Base-by-base conservation (phyloP, 2,113 vertebrate genomes). In the Barnardius zonarius region DNA sequence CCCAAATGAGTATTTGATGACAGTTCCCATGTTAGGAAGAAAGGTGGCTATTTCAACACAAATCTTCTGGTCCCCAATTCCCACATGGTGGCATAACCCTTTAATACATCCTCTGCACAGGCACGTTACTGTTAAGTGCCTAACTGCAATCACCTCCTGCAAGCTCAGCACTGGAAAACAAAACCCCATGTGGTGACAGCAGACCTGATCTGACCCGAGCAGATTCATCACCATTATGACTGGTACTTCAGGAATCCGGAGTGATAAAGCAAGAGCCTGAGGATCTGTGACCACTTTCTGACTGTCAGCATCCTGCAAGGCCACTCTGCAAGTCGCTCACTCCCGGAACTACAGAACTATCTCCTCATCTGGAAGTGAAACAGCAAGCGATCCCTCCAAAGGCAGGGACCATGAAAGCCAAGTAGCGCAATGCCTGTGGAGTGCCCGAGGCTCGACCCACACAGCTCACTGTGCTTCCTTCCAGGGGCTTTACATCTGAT, bases 31-130 rank as follows among this genome's bases (percentile, higher is more conserved):
- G 17, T 14, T 1, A 41, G 59, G 61, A 91, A 41, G 46, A 54
- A 39, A 25, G n/a, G 18, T n/a, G 18, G 15, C 2, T 78, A 30
- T 39, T 75, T 49, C 16, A 24, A 49, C 7, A 0, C 25, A 11
- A 16, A 37, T 24, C 68, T 51, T 30, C 3, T 0, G 0, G 59
- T 31, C 2, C 31, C 52, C 5, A 18, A 33, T 55, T 43, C 52
- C 76, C 76, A 28, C 1, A 1, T 5, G n/a, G n/a, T 41, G 48
- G 18, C 51, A 28, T 6, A 39, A 11, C 17, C 23, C 46, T 22
- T 44, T 14, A 13, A 12, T 0, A 11, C 22, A 24, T 3, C 31
- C 48, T 35, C 55, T 6, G 3, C n/a, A 5, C n/a, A 15, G 31
- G 17, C n/a, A 18, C 0, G 2, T 3, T 16, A 44, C 88, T 30